Evolutionary conservation across 2,113 vertebrate genomes (phyloP).

Genomic region (Apteryx owenii): DNA sequence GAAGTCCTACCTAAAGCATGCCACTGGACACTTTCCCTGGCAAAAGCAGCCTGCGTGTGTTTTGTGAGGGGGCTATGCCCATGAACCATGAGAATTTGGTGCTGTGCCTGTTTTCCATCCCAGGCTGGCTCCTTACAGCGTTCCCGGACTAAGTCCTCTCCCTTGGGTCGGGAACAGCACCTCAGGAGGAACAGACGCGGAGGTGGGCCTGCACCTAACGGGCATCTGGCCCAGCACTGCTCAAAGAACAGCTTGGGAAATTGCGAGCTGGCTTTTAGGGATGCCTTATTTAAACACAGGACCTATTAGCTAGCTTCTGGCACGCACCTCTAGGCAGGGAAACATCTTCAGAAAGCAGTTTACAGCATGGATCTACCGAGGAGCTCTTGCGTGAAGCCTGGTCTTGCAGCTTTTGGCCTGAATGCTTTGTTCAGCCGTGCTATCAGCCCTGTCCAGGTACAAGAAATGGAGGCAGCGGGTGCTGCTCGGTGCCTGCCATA

Average conservation of each 20-base stretch:
- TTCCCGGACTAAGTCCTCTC: not conserved
- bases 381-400: not conserved
- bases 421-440: not conserved
- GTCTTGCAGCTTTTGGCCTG: not conserved
- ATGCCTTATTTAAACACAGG: not conserved
- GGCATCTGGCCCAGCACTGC: not conserved
- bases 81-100: not conserved
- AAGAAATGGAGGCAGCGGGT: not conserved
- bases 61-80: accelerated
- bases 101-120: not conserved
- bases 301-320: not conserved
- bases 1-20: not conserved
- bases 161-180: not conserved
- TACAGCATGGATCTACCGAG: not conserved
- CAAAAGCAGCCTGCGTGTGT: not conserved
- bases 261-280: not conserved
- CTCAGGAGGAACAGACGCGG: not conserved
- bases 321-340: not conserved
- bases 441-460: not conserved
- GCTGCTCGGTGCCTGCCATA: not conserved
- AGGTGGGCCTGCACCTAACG: not conserved
- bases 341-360: not conserved
- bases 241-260: not conserved
- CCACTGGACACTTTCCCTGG: not conserved
- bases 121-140: not conserved